Percentiles rank a stretch among this genome's conserved stretches.
These are phyloP conservation scores for Brachystomella parvula DNA, from an alignment of 1,140 invertebrate genomes.

Conservation along the genomic window DNA sequence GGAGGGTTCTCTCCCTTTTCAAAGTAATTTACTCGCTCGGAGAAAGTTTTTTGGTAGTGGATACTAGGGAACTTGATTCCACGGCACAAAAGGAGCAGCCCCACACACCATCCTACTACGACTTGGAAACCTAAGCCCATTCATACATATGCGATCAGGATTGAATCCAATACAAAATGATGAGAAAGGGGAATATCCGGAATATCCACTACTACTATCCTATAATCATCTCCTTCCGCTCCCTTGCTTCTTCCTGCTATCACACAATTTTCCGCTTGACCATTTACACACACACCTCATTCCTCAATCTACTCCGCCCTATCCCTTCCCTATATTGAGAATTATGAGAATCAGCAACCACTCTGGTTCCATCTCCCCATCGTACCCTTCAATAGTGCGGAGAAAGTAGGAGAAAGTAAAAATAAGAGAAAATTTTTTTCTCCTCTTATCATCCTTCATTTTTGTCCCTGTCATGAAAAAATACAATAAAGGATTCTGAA, in stretches of 20 bases:
- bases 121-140: neutral
- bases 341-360: no score
- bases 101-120: neutral
- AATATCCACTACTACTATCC: no score
- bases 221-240: no score
- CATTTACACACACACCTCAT: no score
- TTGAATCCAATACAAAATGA: neutral
- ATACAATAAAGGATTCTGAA: neutral
- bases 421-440: neutral
- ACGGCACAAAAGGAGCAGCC: neutral
- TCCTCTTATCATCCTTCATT: neutral
- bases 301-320: no score
- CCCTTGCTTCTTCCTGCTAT: no score
- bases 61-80: neutral
- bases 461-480: neutral
- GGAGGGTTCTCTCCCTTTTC: neutral
- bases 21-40: neutral
- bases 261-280: no score
- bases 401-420: neutral
- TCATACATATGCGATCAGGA: conserved; percentile 6
- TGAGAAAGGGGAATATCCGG: neutral
- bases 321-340: no score
- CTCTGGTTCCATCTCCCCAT: neutral
- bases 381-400: neutral
- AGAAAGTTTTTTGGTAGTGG: neutral